Evolutionary conservation across 2,113 vertebrate genomes (phyloP).

Genomic region (Tichodroma muraria): DNA sequence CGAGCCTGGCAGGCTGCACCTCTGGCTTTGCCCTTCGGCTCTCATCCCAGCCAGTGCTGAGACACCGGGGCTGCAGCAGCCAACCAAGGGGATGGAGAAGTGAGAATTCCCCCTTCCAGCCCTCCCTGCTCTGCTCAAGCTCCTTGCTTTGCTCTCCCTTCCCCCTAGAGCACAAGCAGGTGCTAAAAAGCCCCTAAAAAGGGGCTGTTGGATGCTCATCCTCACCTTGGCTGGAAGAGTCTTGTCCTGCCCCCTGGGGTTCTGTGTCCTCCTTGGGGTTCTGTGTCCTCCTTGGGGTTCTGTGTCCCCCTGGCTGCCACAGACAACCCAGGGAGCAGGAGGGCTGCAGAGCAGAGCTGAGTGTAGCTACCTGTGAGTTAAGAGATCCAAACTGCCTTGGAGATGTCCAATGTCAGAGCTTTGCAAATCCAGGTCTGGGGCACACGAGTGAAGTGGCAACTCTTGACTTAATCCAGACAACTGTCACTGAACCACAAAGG

Average conservation of each 20-base stretch:
- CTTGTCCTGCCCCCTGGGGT: background rate
- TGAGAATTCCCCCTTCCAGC: background rate
- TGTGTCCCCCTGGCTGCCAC: background rate
- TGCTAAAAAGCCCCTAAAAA: background rate
- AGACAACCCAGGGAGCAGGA: background rate
- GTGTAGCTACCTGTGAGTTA: background rate
- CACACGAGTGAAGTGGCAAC: slow-evolving; percentile 15
- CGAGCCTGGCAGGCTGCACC: background rate
- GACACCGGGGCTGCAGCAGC: background rate
- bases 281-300: background rate
- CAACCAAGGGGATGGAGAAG: background rate
- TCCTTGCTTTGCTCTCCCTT: background rate
- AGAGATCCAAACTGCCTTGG: background rate
- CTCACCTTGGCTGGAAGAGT: background rate
- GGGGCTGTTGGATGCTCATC: background rate
- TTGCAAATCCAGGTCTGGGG: background rate
- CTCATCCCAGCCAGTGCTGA: background rate
- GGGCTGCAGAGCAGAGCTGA: background rate
- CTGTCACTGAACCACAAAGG: slow-evolving; percentile 24
- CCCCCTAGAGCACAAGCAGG: fast-evolving
- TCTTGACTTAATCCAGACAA: slow-evolving; percentile 46
- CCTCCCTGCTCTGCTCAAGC: background rate
- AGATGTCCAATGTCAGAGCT: background rate
- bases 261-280: background rate
- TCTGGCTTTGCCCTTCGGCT: background rate